Evolutionary conservation across 2,113 vertebrate species (phyloP), one percentile per base, ranked within the genome.

Genomic region (Engraulis encrasicolus): DNA sequence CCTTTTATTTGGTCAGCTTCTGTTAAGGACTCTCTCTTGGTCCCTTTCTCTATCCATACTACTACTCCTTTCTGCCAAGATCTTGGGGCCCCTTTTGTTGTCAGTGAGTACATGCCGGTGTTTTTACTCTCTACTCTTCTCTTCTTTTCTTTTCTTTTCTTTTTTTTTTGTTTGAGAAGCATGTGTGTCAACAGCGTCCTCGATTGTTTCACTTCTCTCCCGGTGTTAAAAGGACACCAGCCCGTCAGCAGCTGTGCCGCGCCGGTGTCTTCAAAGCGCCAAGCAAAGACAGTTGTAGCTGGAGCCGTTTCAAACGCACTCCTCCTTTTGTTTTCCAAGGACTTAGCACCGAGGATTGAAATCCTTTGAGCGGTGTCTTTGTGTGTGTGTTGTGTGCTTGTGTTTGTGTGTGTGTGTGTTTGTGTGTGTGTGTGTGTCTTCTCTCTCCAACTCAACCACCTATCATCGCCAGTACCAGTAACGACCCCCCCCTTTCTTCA

Each of bases 321-420:
- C 88, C 61, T 86, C 88, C n/a, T n/a, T 89, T 91, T 94, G 91
- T 92, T 78, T 89, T 86, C 83, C 34, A 34, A 82, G 88, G 88
- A 89, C 87, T 91, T 92, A 83, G 89, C 91, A 89, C 61, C 86
- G 86, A 90, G 90, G 87, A 82, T 89, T 88, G 91, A 92, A 90
- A 88, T 91, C 86, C 81, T 90, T 93, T 86, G 91, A 92, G 91
- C 92, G 91, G 91, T 91, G 91, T 91, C 27, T 61, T 87, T 83
- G 85, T n/a, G n/a, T n/a, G n/a, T n/a, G n/a, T n/a, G n/a, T n/a
- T n/a, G n/a, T n/a, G n/a, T n/a, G n/a, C n/a, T n/a, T n/a, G n/a
- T n/a, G n/a, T n/a, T n/a, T n/a, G n/a, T n/a, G n/a, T n/a, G n/a
- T n/a, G n/a, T n/a, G n/a, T n/a, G n/a, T n/a, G n/a, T n/a, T n/a